Evolutionary conservation across 2,113 vertebrate genomes (phyloP).

Genomic region (chimpanzee (Pan troglodytes)): NHGRI_mPanTro3-v2.1_pri NC_072409.2:88698501-88699000

Average conservation of each 20-base stretch:
- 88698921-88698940: not conserved
- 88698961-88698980: no score
- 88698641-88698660: not conserved
- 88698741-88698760: not conserved
- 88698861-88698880: not conserved
- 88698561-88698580: not conserved
- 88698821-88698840: not conserved
- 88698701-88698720: not conserved
- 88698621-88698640: not conserved
- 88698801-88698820: not conserved
- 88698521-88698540: not conserved
- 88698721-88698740: not conserved
- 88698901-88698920: not conserved
- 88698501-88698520: not conserved
- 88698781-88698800: not conserved
- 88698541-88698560: not conserved
- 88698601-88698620: not conserved
- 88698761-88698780: not conserved
- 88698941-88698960: not conserved
- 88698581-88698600: not conserved
- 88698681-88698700: not conserved
- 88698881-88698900: not conserved
- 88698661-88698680: not conserved
- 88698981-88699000: no score
- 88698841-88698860: not conserved